Base-by-base conservation (phyloP, 2,113 vertebrate genomes). In the Paratilapia polleni region DNA sequence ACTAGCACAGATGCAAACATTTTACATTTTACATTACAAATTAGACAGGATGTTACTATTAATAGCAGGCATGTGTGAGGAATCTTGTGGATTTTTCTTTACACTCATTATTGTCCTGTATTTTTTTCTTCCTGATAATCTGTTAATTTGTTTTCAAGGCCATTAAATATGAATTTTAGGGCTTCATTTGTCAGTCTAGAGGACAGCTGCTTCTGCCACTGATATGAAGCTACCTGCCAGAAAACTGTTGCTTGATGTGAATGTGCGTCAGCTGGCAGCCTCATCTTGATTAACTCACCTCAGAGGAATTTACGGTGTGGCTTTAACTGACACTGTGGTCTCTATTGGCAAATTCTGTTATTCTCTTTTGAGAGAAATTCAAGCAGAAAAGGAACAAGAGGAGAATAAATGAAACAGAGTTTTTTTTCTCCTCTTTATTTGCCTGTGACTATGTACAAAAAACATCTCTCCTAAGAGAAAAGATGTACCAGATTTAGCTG, bases 241-340 rank as follows among this genome's bases (percentile, higher is more conserved):
- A n/a, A 86, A 81, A 57, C 20, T 17, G 31, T 54, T 3, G 38
- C 64, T 19, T 76, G 62, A 84, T 54, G 49, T 24, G 70, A 75
- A 43, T 1, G 19, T 8, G 56, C n/a, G 2, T 85, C 56, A 82
- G 59, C 82, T 59, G 76, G 58, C 86, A 88, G 82, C 68, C 57
- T 81, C 20, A 56, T 86, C 86, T 84, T 87, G 88, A 88, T 90
- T 85, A 88, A 64, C 64, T 61, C 58, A 73, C 90, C 82, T 79
- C 43, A 20, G 86, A 81, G 86, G 43, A 8, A 60, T 78, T 76
- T 28, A 8, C 60, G 2, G 38, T 9, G 62, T 11, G 24, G 10
- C 17, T 89, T 78, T 43, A 89, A 83, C 64, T 70, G 77, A 88
- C 87, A 75, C 57, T 47, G 26, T 2, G 19, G 68, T 91, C 88